A percentile compares a stretch with the other conserved stretches of the same genome.
Evolutionary conservation across 2,888 invertebrate species (phyloP).

Genomic region (Pseudococcus jackbeardsleyi): DNA sequence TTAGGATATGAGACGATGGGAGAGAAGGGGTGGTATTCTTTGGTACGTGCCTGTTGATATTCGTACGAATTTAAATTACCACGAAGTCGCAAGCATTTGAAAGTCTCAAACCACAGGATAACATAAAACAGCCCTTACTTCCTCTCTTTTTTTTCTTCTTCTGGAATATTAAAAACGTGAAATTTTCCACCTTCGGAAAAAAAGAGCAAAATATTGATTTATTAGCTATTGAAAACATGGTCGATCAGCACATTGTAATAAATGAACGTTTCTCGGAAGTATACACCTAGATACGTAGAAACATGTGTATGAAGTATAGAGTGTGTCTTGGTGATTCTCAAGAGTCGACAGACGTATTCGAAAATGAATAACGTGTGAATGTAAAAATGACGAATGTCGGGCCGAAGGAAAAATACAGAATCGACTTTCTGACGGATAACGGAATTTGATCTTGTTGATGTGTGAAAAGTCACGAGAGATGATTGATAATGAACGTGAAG

Average conservation of each 20-base stretch:
- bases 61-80: too few relatives aligned
- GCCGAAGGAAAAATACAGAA: slow-evolving; percentile 18
- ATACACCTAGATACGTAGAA: not conserved
- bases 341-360: not conserved
- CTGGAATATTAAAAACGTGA: not conserved
- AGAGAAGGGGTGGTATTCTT: too few relatives aligned
- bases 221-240: slow-evolving; percentile 15
- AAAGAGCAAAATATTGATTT: slow-evolving; percentile 7
- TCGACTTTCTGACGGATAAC: not conserved
- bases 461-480: slow-evolving; percentile 15
- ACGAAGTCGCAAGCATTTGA: too few relatives aligned
- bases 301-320: not conserved
- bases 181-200: slow-evolving; percentile 24
- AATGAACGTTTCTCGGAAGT: slow-evolving; percentile 28
- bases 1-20: too few relatives aligned
- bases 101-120: too few relatives aligned
- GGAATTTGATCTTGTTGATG: slow-evolving; percentile 26
- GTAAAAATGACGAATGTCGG: slow-evolving; percentile 9
- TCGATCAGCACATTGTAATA: not conserved
- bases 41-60: too few relatives aligned
- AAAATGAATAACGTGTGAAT: slow-evolving; percentile 28
- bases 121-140: not conserved
- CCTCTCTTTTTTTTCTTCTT: not conserved
- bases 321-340: slow-evolving; percentile 3
- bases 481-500: slow-evolving; percentile 21